Base-by-base conservation (phyloP, 2,113 vertebrate species). In the Cranoglanis bouderius region DNA sequence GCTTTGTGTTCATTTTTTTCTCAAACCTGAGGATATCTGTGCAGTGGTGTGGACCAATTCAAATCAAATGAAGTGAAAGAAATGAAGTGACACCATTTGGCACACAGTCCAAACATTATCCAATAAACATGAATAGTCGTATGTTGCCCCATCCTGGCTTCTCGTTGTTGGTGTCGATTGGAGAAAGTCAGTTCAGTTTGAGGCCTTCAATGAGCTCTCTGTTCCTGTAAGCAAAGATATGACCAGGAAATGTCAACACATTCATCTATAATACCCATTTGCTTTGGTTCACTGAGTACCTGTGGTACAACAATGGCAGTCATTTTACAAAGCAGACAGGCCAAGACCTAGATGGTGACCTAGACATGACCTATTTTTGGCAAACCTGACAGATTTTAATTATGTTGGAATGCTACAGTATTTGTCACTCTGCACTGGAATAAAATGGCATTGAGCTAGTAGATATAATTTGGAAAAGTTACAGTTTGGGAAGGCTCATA, bases 201-300 rank as follows among this genome's bases (percentile, higher is more conserved):
- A 63, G 53, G 67, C 29, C 21, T 26, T 74, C n/a, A 84, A 14
- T 51, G 4, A 74, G 29, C 67, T 61, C n/a, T 88, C 46, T 55
- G 40, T 26, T 84, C 19, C 67, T 88, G 87, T 61, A 84, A 35
- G 55, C 40, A 43, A 46, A 84, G n/a, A 77, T 84, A 84, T 26
- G 65, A 59, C 40, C 72, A 43, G 55, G 53, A 84, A 88, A 87
- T 75, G 87, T 75, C 67, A 83, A 84, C 81, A 74, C 65, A 35
- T 72, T 75, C 4, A 83, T 84, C 53, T 74, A 32, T 18, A 88
- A 43, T 61, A 65, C 35, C 29, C 67, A 84, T 77, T 84, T 61
- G 38, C 43, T 84, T 67, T 77, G 67, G 67, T 32, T 49, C 81
- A 59, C n/a, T 65, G 49, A 75, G 67, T 35, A 88, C 53, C 53